Percentiles rank a stretch among this genome's conserved stretches.
Conservation (phyloP, 2,888 invertebrate species). For the Drosophila paracracens region DNA sequence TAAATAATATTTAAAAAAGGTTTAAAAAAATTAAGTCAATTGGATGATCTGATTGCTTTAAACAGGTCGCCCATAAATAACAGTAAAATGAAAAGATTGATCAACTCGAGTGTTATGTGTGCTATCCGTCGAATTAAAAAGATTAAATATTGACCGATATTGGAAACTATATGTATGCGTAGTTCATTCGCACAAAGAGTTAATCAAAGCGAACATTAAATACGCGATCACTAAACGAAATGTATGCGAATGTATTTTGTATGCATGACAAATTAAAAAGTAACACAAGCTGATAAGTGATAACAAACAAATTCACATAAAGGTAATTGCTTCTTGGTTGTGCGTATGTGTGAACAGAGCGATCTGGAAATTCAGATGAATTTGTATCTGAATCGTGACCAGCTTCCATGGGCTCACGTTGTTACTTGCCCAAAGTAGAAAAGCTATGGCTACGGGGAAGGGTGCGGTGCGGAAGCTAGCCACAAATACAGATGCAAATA, state of each 20-base stretch:
- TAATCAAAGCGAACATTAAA: conserved; percentile 10
- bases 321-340: conserved; percentile 1
- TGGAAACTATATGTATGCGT: neutral
- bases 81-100: neutral
- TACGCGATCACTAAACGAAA: conserved; percentile 16
- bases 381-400: conserved; percentile 11
- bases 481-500: conserved; percentile 53
- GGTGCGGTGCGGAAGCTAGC: neutral
- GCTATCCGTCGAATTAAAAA: conserved; percentile 23
- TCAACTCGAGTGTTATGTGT: conserved; percentile 2
- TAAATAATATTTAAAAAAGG: neutral
- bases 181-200: neutral
- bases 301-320: conserved; percentile 29
- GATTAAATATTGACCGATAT: conserved; percentile 54
- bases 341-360: neutral
- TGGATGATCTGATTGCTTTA: neutral
- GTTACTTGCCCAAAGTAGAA: neutral
- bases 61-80: conserved; percentile 23
- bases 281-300: conserved; percentile 41
- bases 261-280: conserved; percentile 10
- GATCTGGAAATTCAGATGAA: neutral
- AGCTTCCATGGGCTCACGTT: neutral
- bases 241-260: conserved; percentile 34
- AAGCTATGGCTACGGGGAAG: neutral
- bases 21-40: neutral